These are phyloP conservation scores for Pantherophis guttatus DNA, from an alignment of 2,113 vertebrate genomes.

Conservation along the genomic window DNA sequence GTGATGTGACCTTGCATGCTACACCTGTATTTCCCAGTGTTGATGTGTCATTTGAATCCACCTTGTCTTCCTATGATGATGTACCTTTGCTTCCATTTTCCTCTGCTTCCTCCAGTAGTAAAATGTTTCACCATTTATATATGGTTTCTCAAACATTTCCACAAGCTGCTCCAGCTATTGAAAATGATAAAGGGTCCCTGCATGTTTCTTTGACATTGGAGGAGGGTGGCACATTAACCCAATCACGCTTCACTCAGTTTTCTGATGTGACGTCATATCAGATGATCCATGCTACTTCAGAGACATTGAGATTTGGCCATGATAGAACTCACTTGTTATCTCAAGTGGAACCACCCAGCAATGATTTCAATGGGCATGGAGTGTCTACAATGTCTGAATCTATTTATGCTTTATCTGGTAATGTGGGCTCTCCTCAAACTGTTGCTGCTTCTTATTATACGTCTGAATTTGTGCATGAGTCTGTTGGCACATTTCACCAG, in stretches of 20 bases:
- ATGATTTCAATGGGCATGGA: slow-evolving; percentile 79
- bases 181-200: slow-evolving; percentile 73
- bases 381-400: slow-evolving; percentile 70
- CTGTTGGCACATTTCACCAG: slow-evolving; percentile 65
- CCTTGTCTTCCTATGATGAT: slow-evolving; percentile 78
- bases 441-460: slow-evolving; percentile 69
- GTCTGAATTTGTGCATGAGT: slow-evolving; percentile 62
- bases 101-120: slow-evolving; percentile 79
- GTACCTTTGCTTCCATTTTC: slow-evolving; percentile 81
- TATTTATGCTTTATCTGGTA: slow-evolving; percentile 69
- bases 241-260: slow-evolving; percentile 72
- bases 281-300: slow-evolving; percentile 71
- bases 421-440: slow-evolving; percentile 71
- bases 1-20: slow-evolving; percentile 87
- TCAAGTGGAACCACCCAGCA: slow-evolving; percentile 71
- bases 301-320: slow-evolving; percentile 73
- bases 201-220: slow-evolving; percentile 80
- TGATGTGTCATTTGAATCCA: slow-evolving; percentile 77
- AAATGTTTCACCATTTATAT: slow-evolving; percentile 70
- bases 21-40: slow-evolving; percentile 81
- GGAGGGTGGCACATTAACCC: slow-evolving; percentile 72
- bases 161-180: slow-evolving; percentile 71
- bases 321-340: slow-evolving; percentile 70
- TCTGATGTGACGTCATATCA: slow-evolving; percentile 72
- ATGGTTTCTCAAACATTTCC: slow-evolving; percentile 74